Percentiles rank a stretch among this genome's conserved stretches.
phyloP scores from a whole-genome alignment of 2,113 vertebrate genomes.

The Microtus pennsylvanicus region DNA sequence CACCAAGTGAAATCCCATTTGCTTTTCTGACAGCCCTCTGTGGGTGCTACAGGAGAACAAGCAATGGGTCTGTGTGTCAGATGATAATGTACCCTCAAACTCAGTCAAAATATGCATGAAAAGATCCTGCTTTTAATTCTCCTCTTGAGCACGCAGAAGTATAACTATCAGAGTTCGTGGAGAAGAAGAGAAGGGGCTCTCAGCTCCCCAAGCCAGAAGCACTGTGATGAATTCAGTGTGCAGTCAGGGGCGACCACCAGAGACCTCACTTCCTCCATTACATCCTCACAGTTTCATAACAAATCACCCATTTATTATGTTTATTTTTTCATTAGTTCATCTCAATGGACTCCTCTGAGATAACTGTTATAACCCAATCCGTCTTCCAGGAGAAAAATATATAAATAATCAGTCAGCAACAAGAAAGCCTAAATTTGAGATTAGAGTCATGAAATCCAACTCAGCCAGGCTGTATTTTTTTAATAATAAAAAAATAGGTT shows the following conservation, averaged over 20 bases:
- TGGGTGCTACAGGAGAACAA: constrained; percentile 63
- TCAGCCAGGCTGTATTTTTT: not conserved
- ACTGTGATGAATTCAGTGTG: not conserved
- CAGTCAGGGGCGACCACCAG: not conserved
- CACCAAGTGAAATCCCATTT: constrained; percentile 75
- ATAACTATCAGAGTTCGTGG: constrained; percentile 38
- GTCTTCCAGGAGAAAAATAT: constrained; percentile 37
- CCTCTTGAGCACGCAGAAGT: constrained; percentile 68
- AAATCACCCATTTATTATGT: not conserved
- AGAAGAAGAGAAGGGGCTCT: not conserved
- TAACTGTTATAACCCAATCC: constrained; percentile 35
- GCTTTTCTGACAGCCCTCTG: constrained; percentile 28
- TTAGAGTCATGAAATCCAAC: constrained; percentile 44
- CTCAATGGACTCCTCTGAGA: constrained; percentile 38
- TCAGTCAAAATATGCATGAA: not conserved
- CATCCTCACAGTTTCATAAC: constrained; percentile 35
- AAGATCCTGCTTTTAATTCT: constrained; percentile 77
- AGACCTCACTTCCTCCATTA: constrained; percentile 66
- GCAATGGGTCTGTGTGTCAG: constrained; percentile 57
- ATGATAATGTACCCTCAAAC: constrained; percentile 64
- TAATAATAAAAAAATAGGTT: constrained; percentile 48
- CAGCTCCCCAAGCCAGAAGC: not conserved
- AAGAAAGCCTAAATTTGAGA: constrained; percentile 50
- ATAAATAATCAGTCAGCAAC: constrained; percentile 34
- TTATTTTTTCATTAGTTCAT: constrained; percentile 67